Base-by-base conservation (phyloP, 2,888 invertebrate species). In the Alitta virens region DNA sequence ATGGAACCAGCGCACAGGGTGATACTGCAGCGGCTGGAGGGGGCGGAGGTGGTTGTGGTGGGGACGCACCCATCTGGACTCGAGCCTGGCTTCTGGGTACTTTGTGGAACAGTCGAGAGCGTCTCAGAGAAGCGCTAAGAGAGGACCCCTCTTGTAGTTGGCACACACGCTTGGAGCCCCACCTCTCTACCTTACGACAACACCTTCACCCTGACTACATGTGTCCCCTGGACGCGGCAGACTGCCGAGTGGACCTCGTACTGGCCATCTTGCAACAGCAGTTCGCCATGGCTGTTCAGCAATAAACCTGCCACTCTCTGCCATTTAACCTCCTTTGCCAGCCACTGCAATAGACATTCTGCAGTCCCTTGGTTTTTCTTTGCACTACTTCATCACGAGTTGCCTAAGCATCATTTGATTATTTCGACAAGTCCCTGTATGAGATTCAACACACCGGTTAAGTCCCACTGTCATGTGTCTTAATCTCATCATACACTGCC, bases 231-330 rank as follows among this genome's bases (percentile, higher is more conserved):
- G 50, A 61, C 12, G 25, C 56, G 2, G n/a, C 58, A 16, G 63
- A 61, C 14, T 69, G 70, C 56, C 61, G 66, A 27, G 64, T 68
- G 2, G 70, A 70, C 56, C 62, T 70, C 24, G 49, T 66, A 1
- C 64, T 70, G 23, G 63, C 65, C 23, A 53, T 58, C 21, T 53
- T 70, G 7, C 63, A 70, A 12, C 33, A 33, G 33, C 33, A 33
- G 33, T 33, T 33, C 12, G 33, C 33, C 12, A 7, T 33, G 33
- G 33, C 33, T 33, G 33, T 33, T 12, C 33, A 33, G 33, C 33
- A 33, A 33, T 33, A 12, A 33, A 33, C 33, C 33, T 33, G 33
- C 33, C 33, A 33, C 12, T 33, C 33, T 12, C 33, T 33, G 33
- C 33, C 33, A 33, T 12, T 12, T 33, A 5, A 5, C 33, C 5